These are phyloP conservation scores for Benthochromis sp. DNA, from an alignment of 2,113 vertebrate genomes.

Conservation along the genomic window DNA sequence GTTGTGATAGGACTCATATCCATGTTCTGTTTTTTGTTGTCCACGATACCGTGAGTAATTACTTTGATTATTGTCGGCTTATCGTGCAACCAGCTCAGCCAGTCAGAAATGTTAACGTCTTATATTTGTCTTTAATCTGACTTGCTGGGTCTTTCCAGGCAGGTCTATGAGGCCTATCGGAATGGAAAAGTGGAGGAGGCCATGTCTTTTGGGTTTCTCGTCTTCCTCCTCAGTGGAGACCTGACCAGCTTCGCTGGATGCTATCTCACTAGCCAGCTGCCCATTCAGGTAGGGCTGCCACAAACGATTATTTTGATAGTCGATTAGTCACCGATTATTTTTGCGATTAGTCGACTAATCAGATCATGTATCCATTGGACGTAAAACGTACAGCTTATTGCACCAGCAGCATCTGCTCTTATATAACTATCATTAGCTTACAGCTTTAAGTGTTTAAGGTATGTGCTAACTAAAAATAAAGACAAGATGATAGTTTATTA, in stretches of 20 bases:
- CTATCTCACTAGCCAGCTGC: slow-evolving; percentile 67
- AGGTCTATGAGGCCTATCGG: slow-evolving; percentile 60
- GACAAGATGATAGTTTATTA: no score
- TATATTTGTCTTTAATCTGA: not conserved
- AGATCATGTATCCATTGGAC: no score
- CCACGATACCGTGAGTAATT: slow-evolving; percentile 66
- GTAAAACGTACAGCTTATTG: no score
- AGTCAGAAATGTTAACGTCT: not conserved
- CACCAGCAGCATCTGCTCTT: no score
- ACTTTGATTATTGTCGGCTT: not conserved
- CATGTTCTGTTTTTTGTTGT: slow-evolving; percentile 73
- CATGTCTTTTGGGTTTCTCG: slow-evolving; percentile 68
- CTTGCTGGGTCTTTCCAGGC: not conserved
- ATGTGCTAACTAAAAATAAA: no score
- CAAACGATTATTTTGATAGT: no score
- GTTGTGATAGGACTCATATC: slow-evolving; percentile 64
- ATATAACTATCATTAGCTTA: no score
- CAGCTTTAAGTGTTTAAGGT: no score
- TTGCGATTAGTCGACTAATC: no score
- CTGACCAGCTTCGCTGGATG: slow-evolving; percentile 63
- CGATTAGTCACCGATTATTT: no score
- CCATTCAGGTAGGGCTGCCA: not conserved
- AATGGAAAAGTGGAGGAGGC: slow-evolving; percentile 66
- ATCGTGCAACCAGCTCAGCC: not conserved
- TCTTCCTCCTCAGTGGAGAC: slow-evolving; percentile 67